Evolutionary conservation across 2,113 vertebrate species (phyloP).

Genomic region (Rattus rattus): DNA sequence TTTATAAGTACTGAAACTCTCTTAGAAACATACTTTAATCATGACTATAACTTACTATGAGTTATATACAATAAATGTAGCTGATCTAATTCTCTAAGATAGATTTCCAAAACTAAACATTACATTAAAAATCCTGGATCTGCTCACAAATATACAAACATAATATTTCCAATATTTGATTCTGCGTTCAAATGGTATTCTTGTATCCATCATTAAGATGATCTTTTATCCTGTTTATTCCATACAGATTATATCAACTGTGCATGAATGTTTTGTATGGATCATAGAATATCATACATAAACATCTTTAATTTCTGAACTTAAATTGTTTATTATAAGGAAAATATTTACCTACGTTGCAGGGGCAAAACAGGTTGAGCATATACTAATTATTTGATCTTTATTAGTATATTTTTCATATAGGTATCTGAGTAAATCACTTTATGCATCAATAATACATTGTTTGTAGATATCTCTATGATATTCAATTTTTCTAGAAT

Average conservation of each 20-base stretch:
- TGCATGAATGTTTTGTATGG: background rate
- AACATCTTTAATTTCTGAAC: background rate
- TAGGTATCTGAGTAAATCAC: background rate
- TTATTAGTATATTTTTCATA: background rate
- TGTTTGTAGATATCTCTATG: background rate
- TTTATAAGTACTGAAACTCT: background rate
- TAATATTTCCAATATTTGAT: background rate
- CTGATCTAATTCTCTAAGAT: accelerated
- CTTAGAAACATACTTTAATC: background rate
- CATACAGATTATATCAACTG: background rate
- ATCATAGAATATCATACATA: background rate
- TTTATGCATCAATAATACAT: background rate
- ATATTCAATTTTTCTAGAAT: background rate
- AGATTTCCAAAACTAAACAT: background rate
- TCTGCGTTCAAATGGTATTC: no score
- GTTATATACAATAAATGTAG: background rate
- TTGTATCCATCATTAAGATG: no score
- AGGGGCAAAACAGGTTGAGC: background rate
- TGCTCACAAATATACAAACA: background rate
- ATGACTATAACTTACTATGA: background rate
- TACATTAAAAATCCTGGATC: background rate
- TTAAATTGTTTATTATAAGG: background rate
- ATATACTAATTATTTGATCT: background rate
- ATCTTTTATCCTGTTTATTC: background rate
- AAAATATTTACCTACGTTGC: background rate